These are phyloP conservation scores for Thymelicus acteon DNA, from an alignment of 2,888 invertebrate species.

Conservation along the genomic window DNA sequence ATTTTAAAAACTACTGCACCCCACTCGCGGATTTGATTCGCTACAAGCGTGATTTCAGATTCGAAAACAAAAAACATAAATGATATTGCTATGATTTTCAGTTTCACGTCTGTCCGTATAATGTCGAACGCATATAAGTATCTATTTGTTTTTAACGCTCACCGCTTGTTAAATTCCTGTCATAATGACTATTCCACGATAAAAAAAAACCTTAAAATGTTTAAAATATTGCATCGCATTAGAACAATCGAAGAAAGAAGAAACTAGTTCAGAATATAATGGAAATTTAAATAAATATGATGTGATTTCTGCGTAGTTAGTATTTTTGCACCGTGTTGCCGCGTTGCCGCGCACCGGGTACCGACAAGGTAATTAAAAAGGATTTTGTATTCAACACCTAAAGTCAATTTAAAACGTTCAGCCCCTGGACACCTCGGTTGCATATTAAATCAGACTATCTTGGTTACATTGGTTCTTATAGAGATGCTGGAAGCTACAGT, in stretches of 20 bases:
- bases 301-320: slow-evolving; percentile 13
- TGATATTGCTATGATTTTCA: no score
- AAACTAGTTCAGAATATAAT: neutral
- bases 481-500: slow-evolving; percentile 50
- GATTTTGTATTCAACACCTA: slow-evolving; percentile 68
- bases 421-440: slow-evolving; percentile 73
- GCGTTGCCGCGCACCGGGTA: neutral
- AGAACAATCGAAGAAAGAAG: neutral
- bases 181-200: no score
- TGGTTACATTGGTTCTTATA: slow-evolving; percentile 46
- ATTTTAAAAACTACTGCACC: no score
- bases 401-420: slow-evolving; percentile 77
- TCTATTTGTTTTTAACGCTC: no score
- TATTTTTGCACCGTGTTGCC: slow-evolving; percentile 24
- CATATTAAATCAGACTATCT: slow-evolving; percentile 77
- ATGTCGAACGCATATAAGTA: no score
- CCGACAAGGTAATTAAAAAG: slow-evolving; percentile 44
- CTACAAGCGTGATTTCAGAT: no score
- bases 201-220: no score
- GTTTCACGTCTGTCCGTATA: no score
- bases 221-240: neutral
- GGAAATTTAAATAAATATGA: neutral
- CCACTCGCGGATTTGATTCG: no score
- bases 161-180: no score
- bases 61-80: no score